A percentile compares a stretch with the other conserved stretches of the same genome.
These are phyloP conservation scores for Zaprionus nigranus DNA, from an alignment of 1,140 invertebrate genomes.

Conservation along the genomic window DNA sequence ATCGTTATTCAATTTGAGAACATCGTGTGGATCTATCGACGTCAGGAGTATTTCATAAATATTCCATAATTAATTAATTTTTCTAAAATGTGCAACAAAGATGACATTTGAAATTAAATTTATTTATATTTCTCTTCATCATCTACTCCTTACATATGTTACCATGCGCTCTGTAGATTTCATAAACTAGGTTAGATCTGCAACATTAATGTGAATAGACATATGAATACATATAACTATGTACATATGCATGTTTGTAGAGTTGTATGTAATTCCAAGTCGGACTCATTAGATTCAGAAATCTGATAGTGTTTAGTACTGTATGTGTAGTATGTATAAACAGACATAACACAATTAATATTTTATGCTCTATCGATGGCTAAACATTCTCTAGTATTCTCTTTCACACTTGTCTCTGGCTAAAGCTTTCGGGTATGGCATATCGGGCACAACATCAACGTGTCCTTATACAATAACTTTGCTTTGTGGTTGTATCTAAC, in stretches of 20 bases:
- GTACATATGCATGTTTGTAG: slow-evolving; percentile 2
- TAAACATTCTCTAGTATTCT: slow-evolving; percentile 10
- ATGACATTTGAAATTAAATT: slow-evolving; percentile 40
- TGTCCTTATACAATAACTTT: slow-evolving; percentile 29
- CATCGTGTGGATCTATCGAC: slow-evolving; percentile 4
- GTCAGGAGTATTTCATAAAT: slow-evolving; percentile 46
- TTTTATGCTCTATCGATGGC: slow-evolving; percentile 3
- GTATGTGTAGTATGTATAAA: neutral
- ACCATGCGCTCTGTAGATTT: neutral
- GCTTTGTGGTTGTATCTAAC: slow-evolving; percentile 36
- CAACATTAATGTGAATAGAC: neutral
- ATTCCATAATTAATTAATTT: slow-evolving; percentile 59
- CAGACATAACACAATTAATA: slow-evolving; percentile 6
- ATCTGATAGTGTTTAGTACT: slow-evolving; percentile 3
- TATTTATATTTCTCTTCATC: neutral
- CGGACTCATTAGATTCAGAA: slow-evolving; percentile 1
- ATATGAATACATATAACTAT: neutral
- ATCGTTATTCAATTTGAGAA: slow-evolving; percentile 40
- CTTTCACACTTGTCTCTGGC: slow-evolving; percentile 40
- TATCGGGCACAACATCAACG: slow-evolving; percentile 23
- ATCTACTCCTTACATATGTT: neutral
- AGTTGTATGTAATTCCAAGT: slow-evolving; percentile 1
- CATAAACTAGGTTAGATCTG: neutral
- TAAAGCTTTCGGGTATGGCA: slow-evolving; percentile 64
- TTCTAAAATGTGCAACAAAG: slow-evolving; percentile 69